Percentiles rank a stretch among this genome's conserved stretches.
Conservation (phyloP, 2,797 vertebrate genomes). For the Tangara arthus region DNA sequence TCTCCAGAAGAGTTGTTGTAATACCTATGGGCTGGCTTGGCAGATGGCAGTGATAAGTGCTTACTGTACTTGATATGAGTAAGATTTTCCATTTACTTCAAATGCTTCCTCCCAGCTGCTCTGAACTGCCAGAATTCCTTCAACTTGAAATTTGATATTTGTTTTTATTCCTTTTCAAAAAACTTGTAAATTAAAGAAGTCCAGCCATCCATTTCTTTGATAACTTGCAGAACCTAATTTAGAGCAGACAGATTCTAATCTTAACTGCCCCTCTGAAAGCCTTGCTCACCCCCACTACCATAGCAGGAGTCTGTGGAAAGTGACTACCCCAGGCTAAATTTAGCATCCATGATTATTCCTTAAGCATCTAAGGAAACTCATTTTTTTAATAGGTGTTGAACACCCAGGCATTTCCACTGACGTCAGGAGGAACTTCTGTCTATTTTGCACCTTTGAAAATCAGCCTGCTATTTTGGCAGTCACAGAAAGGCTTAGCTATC, state of each 20-base stretch:
- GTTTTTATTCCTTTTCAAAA: background rate
- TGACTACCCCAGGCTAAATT: constrained; percentile 23
- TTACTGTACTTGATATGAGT: background rate
- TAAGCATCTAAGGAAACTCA: constrained; percentile 46
- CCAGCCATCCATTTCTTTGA: background rate
- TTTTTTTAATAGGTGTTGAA: constrained; percentile 53
- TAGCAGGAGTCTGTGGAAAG: constrained; percentile 9
- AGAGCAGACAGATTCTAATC: background rate
- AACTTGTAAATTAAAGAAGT: background rate
- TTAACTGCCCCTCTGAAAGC: background rate
- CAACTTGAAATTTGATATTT: background rate
- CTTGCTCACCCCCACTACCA: background rate
- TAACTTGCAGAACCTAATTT: background rate
- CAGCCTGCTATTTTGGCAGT: constrained; percentile 10
- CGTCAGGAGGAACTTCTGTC: constrained; percentile 44
- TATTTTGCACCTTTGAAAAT: constrained; percentile 40
- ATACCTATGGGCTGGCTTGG: background rate
- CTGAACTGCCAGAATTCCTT: background rate
- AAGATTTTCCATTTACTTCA: background rate
- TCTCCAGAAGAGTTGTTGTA: background rate
- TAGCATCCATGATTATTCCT: constrained; percentile 40
- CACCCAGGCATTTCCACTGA: constrained; percentile 57
- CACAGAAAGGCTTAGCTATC: background rate
- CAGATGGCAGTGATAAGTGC: background rate
- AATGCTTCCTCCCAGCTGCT: background rate